Evolutionary conservation across 2,797 vertebrate species (phyloP).

Genomic region (Anas acuta): DNA sequence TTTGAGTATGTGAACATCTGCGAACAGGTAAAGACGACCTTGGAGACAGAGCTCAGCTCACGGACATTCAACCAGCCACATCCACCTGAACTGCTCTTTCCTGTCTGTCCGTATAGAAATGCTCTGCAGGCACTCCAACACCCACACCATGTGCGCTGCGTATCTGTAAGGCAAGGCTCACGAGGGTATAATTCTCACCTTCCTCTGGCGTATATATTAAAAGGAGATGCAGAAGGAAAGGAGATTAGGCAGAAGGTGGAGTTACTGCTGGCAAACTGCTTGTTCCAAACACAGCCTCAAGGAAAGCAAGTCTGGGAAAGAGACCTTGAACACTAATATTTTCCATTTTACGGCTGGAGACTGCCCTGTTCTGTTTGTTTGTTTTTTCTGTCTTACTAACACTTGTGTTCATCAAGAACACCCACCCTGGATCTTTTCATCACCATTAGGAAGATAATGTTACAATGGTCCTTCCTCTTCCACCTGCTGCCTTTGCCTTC

Average conservation of each 20-base stretch:
- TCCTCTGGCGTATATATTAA: fast-evolving
- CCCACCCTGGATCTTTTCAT: neutral
- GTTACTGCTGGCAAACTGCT: neutral
- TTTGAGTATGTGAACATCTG: neutral
- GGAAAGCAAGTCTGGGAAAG: neutral
- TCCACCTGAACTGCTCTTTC: neutral
- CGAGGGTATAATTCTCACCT: neutral
- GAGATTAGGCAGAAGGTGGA: neutral
- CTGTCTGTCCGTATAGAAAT: too few species aligned
- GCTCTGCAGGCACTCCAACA: fast-evolving
- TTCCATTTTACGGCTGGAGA: neutral
- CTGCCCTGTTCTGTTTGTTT: neutral
- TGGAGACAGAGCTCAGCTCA: neutral
- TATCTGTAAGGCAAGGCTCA: neutral
- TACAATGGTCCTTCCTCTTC: neutral
- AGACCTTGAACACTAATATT: neutral
- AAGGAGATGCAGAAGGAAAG: neutral
- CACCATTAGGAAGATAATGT: neutral
- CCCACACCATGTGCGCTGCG: neutral
- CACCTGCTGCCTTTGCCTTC: slow-evolving; percentile 27
- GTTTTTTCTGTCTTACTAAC: neutral
- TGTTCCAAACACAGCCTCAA: neutral
- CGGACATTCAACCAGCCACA: neutral
- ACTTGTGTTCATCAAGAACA: neutral
- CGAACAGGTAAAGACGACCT: neutral